Percentiles rank a stretch among this genome's conserved stretches.
Conservation (phyloP, 2,888 invertebrate species). For the Asteroscopus sphinx region DNA sequence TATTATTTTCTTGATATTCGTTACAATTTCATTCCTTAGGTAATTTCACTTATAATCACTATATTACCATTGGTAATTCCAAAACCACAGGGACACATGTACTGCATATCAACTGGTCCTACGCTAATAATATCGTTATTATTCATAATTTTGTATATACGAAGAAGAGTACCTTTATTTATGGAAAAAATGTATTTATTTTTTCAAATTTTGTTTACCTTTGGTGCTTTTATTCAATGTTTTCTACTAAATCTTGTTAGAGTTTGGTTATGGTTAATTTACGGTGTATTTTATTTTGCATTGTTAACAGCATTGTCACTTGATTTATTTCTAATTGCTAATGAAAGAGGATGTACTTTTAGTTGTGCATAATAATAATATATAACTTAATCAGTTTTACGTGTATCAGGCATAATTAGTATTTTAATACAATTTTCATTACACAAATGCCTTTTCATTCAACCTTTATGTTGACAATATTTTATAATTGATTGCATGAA, state of each 20-base stretch:
- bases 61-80: slow-evolving; percentile 74
- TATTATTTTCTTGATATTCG: slow-evolving; percentile 42
- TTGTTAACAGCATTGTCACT: slow-evolving; percentile 77
- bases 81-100: slow-evolving; percentile 84
- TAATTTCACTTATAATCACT: slow-evolving; percentile 73
- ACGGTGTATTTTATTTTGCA: slow-evolving; percentile 81
- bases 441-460: slow-evolving; percentile 51
- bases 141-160: slow-evolving; percentile 80
- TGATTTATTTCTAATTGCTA: slow-evolving; percentile 84
- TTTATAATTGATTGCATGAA: too few relatives aligned
- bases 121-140: slow-evolving; percentile 82
- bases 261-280: slow-evolving; percentile 83
- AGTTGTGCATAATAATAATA: slow-evolving; percentile 76
- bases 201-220: slow-evolving; percentile 86
- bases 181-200: slow-evolving; percentile 88
- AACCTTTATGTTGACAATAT: slow-evolving; percentile 1
- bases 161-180: slow-evolving; percentile 82
- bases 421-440: slow-evolving; percentile 46
- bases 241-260: slow-evolving; percentile 80
- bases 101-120: slow-evolving; percentile 85
- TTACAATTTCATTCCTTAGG: slow-evolving; percentile 73
- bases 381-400: slow-evolving; percentile 40
- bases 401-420: slow-evolving; percentile 50
- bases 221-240: slow-evolving; percentile 86
- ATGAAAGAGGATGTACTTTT: slow-evolving; percentile 87